Evolutionary conservation across 2,888 invertebrate genomes (phyloP).

Genomic region (Deroplatys truncata): DNA sequence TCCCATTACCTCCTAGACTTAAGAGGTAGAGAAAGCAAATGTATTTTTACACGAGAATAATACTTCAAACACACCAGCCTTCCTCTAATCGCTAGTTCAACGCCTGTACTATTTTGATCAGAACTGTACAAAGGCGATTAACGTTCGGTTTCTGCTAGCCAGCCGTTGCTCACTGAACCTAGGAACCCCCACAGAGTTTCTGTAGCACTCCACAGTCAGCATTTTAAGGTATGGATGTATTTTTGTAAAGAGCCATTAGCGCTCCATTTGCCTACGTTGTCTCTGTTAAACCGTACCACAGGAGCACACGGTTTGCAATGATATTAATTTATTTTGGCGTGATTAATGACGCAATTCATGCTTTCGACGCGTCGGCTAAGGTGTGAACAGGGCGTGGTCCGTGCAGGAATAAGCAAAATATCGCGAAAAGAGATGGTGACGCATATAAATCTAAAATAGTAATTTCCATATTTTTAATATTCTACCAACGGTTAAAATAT

Average conservation of each 20-base stretch:
- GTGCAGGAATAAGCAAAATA: background rate
- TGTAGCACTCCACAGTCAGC: background rate
- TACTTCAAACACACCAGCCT: too few relatives aligned
- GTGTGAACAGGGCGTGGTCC: background rate
- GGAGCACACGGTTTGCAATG: background rate
- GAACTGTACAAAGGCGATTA: too few relatives aligned
- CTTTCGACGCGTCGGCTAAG: background rate
- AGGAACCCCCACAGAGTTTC: background rate
- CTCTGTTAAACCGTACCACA: background rate
- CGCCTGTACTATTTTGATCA: too few relatives aligned
- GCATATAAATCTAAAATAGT: background rate
- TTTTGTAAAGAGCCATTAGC: background rate
- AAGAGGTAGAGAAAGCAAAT: too few relatives aligned
- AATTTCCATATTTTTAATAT: background rate
- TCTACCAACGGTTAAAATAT: background rate
- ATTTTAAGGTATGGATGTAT: background rate
- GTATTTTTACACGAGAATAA: too few relatives aligned
- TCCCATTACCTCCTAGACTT: too few relatives aligned
- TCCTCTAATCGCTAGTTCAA: too few relatives aligned
- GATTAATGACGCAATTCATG: background rate
- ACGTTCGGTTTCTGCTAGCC: background rate
- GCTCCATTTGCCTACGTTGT: background rate
- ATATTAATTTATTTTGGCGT: background rate
- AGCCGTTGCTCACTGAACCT: background rate
- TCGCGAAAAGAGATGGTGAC: background rate